Base-by-base conservation (phyloP, 2,888 invertebrate species). In the Lamellibrachia satsuma region DNA sequence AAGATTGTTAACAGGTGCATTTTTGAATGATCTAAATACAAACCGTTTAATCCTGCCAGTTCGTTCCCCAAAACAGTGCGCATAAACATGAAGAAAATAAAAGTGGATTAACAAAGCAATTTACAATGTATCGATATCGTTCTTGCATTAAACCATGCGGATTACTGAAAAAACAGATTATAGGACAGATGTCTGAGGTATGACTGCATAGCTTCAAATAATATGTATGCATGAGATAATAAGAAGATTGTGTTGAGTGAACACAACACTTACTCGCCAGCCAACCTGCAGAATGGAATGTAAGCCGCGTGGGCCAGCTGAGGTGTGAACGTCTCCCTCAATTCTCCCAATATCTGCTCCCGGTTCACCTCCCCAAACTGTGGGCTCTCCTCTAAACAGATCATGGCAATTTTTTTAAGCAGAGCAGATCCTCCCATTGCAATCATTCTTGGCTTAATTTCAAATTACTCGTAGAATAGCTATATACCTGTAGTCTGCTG, bases 301-400 rank as follows among this genome's bases (percentile, higher is more conserved):
- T 98, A 99, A 0, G 98, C 97, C 92, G 97, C 97, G 95, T 98
- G 98, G 0, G 99, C 99, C 93, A 99, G 97, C 95, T 98, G 98
- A 3, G 98, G 97, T 39, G 98, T 98, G 96, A 99, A 99, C 0
- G 98, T 98, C 95, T 97, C 97, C 90, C 97, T 97, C 55, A 99
- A 97, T 96, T 99, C 99, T 94, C 98, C 98, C 91, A 93, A 93
- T 90, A 95, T 94, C 90, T 94, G 95, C 39, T 93, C 93, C 9
- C 52, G 90, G 60, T 91, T 91, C 90, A 90, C 92, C 90, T 39
- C 91, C 92, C 55, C 93, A 6, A 75, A 75, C 7, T 75, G 75
- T 75, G 75, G 91, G n/a, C 39, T 92, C 90, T 75, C 51, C 52
- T 91, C 52, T 52, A 91, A 91, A 91, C 11, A 91, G 15, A 15